Evolutionary conservation across 2,888 invertebrate genomes (phyloP), one percentile per base, ranked within the genome.

Genomic region (Heliconius ismenius): DNA sequence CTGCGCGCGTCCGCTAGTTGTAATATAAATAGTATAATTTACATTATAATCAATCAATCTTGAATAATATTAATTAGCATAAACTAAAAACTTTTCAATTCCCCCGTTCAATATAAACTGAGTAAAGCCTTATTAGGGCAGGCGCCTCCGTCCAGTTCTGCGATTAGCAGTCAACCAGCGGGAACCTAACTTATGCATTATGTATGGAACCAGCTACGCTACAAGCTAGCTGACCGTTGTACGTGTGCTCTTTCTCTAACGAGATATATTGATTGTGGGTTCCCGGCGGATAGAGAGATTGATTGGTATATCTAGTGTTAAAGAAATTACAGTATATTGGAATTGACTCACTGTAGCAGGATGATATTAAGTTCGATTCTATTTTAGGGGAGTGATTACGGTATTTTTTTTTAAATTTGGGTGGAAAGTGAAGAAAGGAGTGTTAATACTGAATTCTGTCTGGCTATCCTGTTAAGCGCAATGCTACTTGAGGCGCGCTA

Each of bases 121-220:
- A 72, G 43, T 49, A 49, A 49, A 49, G 13, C 87, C 86, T 81
- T 88, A 81, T 88, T 86, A 85, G 88, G 87, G 76, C 80, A 84
- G 84, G 83, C 84, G 86, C 83, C 86, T 82, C 80, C 76, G 82
- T 83, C 85, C 87, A 85, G 88, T 87, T 87, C 83, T 81, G 84
- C 81, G 88, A 87, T 84, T 83, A 84, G 79, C 54, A 79, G 79
- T 76, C 78, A 77, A 28, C 69, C 76, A 73, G 74, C 80, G 83
- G 82, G 79, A 76, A 76, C 74, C 49, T 21, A 49, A 79, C 81
- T 81, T 69, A 82, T 82, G 82, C 81, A 78, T 82, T 77, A 82
- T 82, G 80, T 80, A 82, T 81, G 80, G 74, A 74, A 76, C 76
- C 76, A 76, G 76, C 76, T 76, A 78, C 70, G 76, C 74, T 76